A percentile compares a stretch with the other conserved stretches of the same genome.
These are phyloP conservation scores for Palloptera scutellata DNA, from an alignment of 2,888 invertebrate genomes.

Conservation along the genomic window DNA sequence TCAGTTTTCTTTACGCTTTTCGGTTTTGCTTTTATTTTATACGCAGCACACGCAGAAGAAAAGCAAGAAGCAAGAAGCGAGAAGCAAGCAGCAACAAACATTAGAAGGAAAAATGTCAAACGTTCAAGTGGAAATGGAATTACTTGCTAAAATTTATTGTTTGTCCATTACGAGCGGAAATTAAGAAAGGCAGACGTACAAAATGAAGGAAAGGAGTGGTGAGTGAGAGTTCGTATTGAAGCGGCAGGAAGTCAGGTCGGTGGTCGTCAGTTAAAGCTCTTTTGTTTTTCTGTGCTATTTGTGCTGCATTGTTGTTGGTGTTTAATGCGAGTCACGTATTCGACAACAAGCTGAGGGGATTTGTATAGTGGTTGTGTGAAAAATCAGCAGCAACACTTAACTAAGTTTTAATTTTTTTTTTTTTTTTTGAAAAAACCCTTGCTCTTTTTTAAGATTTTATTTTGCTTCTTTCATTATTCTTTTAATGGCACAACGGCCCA, in stretches of 20 bases:
- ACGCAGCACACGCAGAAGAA: conserved; percentile 14
- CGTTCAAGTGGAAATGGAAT: not conserved
- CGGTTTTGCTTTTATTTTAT: not conserved
- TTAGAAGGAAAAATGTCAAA: not conserved
- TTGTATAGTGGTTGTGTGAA: too few relatives aligned
- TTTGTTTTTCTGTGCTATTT: conserved; percentile 17
- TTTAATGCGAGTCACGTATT: conserved; percentile 33
- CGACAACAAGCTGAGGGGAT: not conserved
- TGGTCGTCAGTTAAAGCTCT: not conserved
- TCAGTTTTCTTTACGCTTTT: not conserved
- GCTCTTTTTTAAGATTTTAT: too few relatives aligned
- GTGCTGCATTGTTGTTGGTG: not conserved
- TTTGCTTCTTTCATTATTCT: too few relatives aligned
- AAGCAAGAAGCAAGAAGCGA: not conserved
- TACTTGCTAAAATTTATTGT: conserved; percentile 54
- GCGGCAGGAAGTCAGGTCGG: conserved; percentile 1
- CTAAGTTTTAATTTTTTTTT: too few relatives aligned
- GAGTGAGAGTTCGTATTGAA: conserved; percentile 47
- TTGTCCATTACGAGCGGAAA: conserved; percentile 57
- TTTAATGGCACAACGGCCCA: too few relatives aligned
- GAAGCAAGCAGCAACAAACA: conserved; percentile 9
- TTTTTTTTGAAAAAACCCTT: too few relatives aligned
- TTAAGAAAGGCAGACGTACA: conserved; percentile 55
- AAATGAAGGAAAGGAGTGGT: conserved; percentile 40
- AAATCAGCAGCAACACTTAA: too few relatives aligned